Evolutionary conservation across 2,113 vertebrate genomes (phyloP).

Genomic region (Mormoops blainvillei): DNA sequence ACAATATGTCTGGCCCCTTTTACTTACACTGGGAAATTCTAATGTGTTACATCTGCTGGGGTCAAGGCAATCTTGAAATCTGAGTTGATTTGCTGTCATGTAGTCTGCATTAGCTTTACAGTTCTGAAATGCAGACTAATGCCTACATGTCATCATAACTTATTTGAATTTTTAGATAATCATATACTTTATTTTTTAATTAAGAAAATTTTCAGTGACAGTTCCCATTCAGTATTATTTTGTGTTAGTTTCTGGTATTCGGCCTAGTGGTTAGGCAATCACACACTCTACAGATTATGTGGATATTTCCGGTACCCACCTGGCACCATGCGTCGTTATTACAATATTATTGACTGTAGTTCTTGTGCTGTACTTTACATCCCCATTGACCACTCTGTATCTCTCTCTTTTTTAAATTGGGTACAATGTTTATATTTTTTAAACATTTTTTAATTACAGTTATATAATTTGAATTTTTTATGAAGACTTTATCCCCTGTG

Average conservation of each 20-base stretch:
- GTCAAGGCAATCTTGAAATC: slow-evolving; percentile 1
- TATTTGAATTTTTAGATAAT: neutral
- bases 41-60: slow-evolving; percentile 9
- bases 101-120: neutral
- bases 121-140: neutral
- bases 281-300: neutral
- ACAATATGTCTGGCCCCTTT: neutral
- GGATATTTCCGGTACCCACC: neutral
- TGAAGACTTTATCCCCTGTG: neutral
- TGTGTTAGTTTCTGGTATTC: neutral
- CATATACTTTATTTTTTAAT: neutral
- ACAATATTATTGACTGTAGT: neutral
- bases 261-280: neutral
- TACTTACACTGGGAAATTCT: slow-evolving; percentile 11
- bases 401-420: neutral
- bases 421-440: neutral
- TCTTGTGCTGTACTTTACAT: neutral
- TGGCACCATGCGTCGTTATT: neutral
- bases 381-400: neutral
- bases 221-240: neutral
- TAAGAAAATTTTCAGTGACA: neutral
- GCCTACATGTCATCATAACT: neutral
- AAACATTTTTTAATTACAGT: neutral
- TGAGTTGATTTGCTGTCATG: neutral
- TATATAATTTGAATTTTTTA: neutral